Evolutionary conservation across 2,797 vertebrate genomes (phyloP).

Genomic region (Hephaestus fuliginosus): DNA sequence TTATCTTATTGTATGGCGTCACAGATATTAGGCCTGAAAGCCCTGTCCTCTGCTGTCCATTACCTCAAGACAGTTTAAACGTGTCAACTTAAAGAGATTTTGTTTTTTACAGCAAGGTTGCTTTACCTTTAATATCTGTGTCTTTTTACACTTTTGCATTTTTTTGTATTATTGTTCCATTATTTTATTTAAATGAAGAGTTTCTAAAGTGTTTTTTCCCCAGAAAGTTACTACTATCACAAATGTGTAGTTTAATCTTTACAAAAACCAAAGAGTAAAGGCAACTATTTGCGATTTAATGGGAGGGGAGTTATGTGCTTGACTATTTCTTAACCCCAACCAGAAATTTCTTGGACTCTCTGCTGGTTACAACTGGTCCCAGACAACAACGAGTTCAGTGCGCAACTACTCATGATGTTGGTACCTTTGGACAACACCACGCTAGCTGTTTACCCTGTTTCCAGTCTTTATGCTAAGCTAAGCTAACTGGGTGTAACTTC

Average conservation of each 20-base stretch:
- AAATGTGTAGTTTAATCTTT: background rate
- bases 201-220: too few species aligned
- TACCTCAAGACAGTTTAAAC: background rate
- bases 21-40: background rate
- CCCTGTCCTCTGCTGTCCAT: background rate
- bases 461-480: constrained; percentile 4
- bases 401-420: background rate
- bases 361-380: background rate
- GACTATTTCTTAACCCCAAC: background rate
- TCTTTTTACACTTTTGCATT: background rate
- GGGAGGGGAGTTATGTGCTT: background rate
- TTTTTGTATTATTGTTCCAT: background rate
- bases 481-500: background rate
- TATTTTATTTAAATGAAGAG: too few species aligned
- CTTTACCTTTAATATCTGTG: background rate
- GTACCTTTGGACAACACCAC: background rate
- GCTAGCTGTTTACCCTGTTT: background rate
- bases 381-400: background rate
- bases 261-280: background rate
- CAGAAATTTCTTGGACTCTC: too few species aligned
- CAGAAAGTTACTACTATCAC: too few species aligned
- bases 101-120: too few species aligned
- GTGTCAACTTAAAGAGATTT: background rate
- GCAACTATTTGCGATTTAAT: rapidly evolving
- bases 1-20: background rate